Percentiles rank a stretch among this genome's conserved stretches.
Conservation (phyloP, 2,113 vertebrate species). For the Protomyctophum bolini region DNA sequence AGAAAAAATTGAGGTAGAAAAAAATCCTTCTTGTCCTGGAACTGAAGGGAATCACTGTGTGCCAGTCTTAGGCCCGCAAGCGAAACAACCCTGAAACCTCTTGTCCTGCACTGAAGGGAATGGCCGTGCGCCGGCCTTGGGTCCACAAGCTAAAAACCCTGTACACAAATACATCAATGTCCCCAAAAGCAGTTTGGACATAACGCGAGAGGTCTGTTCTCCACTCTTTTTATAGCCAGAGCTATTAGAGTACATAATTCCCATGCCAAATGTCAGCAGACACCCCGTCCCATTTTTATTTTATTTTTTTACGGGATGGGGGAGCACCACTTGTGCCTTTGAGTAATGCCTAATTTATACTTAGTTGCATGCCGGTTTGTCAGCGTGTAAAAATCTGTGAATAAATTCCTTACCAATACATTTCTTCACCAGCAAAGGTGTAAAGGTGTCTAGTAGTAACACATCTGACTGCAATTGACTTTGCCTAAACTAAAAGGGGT, state of each 20-base stretch:
- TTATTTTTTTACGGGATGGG: constrained; percentile 31
- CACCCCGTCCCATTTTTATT: constrained; percentile 64
- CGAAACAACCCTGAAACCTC: constrained; percentile 7
- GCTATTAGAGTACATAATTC: constrained; percentile 70
- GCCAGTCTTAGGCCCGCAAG: not conserved
- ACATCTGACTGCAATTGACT: too few species aligned
- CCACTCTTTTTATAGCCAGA: constrained; percentile 64
- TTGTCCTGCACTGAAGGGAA: not conserved
- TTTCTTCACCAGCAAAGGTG: too few species aligned
- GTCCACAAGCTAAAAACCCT: constrained; percentile 51
- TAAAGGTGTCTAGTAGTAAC: too few species aligned
- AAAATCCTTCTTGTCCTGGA: constrained; percentile 62
- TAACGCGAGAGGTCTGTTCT: constrained; percentile 42
- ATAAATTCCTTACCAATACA: too few species aligned
- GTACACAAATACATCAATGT: constrained; percentile 53
- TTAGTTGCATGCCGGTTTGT: too few species aligned
- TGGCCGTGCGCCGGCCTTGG: constrained; percentile 37
- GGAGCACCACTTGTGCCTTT: constrained; percentile 37
- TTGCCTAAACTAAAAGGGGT: too few species aligned
- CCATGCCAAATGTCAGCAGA: constrained; percentile 65
- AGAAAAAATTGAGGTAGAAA: constrained; percentile 44
- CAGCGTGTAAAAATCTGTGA: too few species aligned
- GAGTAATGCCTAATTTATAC: constrained; percentile 2
- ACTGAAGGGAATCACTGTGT: constrained; percentile 34
- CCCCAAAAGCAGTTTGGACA: constrained; percentile 56